Base-by-base conservation (phyloP, 2,113 vertebrate genomes). In the Geococcyx californianus region DNA sequence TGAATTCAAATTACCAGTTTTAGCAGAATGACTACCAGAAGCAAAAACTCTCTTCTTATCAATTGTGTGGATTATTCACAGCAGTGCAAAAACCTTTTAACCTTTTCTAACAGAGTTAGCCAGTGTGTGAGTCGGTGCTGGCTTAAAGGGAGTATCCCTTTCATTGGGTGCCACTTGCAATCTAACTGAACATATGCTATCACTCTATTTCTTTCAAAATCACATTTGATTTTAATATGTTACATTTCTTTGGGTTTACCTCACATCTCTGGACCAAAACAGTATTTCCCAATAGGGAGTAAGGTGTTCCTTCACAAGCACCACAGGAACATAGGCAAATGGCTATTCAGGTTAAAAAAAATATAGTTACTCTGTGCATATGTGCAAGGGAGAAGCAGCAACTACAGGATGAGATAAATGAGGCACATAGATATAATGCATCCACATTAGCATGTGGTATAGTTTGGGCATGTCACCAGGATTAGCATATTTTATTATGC, bases 31-130 rank as follows among this genome's bases (percentile, higher is more conserved):
- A 94, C 52, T 92, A 68, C 49, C 31, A 51, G 62, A 69, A 76
- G 87, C 54, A 76, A 91, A 87, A 91, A 49, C 58, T 63, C 13
- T 56, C 34, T 34, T 78, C 44, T 77, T 95, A 69, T 95, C 93
- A 52, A 58, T 63, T 29, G 2, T 9, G 3, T 10, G 11, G 52
- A 33, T 58, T 44, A n/a, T 81, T 84, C 60, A 67, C 18, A 94
- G 68, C 34, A 47, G 47, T 66, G 33, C 68, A 80, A 90, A 94
- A 94, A 24, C n/a, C 12, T 85, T 84, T 79, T 85, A 94, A 24
- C n/a, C 12, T 85, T 84, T 79, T 85, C 78, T 55, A 77, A 28
- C 9, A 4, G 52, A 21, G 13, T 26, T 7, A 9, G 44, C 58
- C 74, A 16, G 19, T 7, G 38, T 10, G n/a, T 95, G 85, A 86